Base-by-base conservation (phyloP, 2,113 vertebrate species). In the Chaetodon auriga region DNA sequence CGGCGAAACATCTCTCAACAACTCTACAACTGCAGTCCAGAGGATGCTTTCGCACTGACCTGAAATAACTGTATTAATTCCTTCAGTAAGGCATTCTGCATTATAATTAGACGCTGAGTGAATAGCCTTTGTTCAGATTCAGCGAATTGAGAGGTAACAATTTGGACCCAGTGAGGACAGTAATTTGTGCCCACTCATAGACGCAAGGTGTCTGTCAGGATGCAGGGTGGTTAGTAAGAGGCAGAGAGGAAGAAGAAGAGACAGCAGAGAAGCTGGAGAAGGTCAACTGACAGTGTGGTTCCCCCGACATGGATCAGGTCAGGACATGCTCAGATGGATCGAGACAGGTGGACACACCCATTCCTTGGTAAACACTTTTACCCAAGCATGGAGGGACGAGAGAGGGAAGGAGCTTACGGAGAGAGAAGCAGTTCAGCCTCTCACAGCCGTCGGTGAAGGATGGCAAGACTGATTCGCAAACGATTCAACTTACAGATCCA, bases 281-380 rank as follows among this genome's bases (percentile, higher is more conserved):
- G 68, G 68, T 80, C 66, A 57, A 60, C 35, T 57, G 75, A 82
- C 55, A 46, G 68, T 74, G 70, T 81, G 70, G 68, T 38, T 46
- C 65, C 86, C 78, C 80, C 0, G 38, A 75, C 63, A 55, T 35
- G 74, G 82, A 81, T 82, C 76, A 49, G 80, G 84, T 92, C 84
- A 84, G 76, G 84, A 54, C 97, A 97, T 96, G 97, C 96, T 94
- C 90, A 93, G 88, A 93, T 84, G 90, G 81, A 79, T 83, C 81
- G 76, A 38, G 54, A 81, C 81, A 89, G 79, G 83, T 74, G 80
- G 80, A 91, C 66, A 74, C 83, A 90, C 69, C 0, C 82, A 92
- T 87, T 90, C 82, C 83, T 84, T 79, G 83, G 78, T 84, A 75
- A 88, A 91, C 30, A 70, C 30, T 72, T 89, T 82, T 80, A 90